Conservation (phyloP, 1,140 invertebrate species). For the Drosophila subobscura region DNA sequence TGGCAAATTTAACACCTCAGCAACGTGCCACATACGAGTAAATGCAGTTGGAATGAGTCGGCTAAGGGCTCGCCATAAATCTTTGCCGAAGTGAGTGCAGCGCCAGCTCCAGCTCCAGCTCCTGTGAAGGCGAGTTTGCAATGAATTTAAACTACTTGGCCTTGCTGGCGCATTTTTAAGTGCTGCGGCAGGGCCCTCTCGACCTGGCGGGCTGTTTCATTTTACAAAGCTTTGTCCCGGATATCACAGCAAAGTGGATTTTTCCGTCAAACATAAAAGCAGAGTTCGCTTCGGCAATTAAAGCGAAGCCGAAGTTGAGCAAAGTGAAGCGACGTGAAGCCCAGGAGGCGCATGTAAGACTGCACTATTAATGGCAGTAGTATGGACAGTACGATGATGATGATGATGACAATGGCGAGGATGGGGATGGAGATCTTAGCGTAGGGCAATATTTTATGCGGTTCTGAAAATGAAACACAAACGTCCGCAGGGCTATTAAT, state of each 20-base stretch:
- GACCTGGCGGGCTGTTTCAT: slow-evolving; percentile 52
- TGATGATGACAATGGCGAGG: not conserved
- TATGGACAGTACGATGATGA: not conserved
- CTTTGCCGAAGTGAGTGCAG: slow-evolving; percentile 43
- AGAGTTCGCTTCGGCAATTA: slow-evolving; percentile 62
- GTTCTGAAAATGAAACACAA: slow-evolving; percentile 73
- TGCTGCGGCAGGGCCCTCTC: slow-evolving; percentile 24
- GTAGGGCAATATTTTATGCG: slow-evolving; percentile 52
- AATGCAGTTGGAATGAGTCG: slow-evolving; percentile 5
- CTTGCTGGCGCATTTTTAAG: slow-evolving; percentile 62
- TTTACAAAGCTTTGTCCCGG: slow-evolving; percentile 57
- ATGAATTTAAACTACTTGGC: slow-evolving; percentile 76
- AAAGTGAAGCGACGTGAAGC: slow-evolving; percentile 5
- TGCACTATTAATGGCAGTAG: slow-evolving; percentile 13
- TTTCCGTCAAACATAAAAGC: slow-evolving; percentile 79
- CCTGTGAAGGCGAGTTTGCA: slow-evolving; percentile 39
- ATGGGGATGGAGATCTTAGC: not conserved
- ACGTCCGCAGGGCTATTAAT: slow-evolving; percentile 71
- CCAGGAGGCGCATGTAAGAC: slow-evolving; percentile 28
- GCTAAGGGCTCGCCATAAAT: slow-evolving; percentile 55
- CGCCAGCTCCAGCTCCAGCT: slow-evolving; percentile 16
- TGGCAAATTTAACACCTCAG: slow-evolving; percentile 76
- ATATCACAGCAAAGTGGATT: slow-evolving; percentile 80
- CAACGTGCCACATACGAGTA: slow-evolving; percentile 52
- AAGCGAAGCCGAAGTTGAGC: slow-evolving; percentile 17